A percentile compares a stretch with the other conserved stretches of the same genome.
Conservation (phyloP, 2,113 vertebrate species). For the Phyllostomus hastatus region DNA sequence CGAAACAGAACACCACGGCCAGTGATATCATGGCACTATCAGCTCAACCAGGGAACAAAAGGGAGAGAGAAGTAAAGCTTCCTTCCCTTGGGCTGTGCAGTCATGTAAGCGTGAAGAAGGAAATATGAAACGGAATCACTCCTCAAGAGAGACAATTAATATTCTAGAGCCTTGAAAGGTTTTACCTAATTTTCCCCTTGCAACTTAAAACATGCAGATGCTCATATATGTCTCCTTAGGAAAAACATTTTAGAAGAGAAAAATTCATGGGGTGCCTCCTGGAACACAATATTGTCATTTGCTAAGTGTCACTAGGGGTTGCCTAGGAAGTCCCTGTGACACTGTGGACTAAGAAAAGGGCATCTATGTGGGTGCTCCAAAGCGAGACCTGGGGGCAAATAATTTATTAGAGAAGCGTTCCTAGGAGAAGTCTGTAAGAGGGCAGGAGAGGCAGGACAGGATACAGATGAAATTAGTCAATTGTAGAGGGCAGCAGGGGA, state of each 20-base stretch:
- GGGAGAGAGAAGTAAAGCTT: background rate
- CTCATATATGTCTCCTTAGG: background rate
- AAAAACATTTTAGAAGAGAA: background rate
- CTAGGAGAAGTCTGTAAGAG: background rate
- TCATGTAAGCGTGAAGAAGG: background rate
- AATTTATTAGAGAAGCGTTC: background rate
- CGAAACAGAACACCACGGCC: background rate
- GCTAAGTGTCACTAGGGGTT: background rate
- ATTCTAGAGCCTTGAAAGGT: background rate
- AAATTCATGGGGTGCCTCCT: background rate
- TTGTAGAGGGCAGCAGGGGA: background rate
- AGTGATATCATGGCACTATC: background rate
- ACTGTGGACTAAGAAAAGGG: background rate
- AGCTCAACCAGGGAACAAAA: constrained; percentile 46
- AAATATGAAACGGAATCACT: background rate
- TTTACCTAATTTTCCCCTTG: background rate
- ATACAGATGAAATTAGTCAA: background rate
- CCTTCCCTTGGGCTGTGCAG: background rate
- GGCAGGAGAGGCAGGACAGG: background rate
- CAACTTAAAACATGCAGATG: background rate
- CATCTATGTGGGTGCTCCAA: background rate
- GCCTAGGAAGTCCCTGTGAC: background rate
- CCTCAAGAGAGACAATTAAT: background rate
- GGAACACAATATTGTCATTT: background rate
- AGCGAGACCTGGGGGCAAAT: background rate